A percentile compares a stretch with the other conserved stretches of the same genome.
phyloP scores from a whole-genome alignment of 2,113 vertebrate genomes.

The Dolichotis patagonum region DNA sequence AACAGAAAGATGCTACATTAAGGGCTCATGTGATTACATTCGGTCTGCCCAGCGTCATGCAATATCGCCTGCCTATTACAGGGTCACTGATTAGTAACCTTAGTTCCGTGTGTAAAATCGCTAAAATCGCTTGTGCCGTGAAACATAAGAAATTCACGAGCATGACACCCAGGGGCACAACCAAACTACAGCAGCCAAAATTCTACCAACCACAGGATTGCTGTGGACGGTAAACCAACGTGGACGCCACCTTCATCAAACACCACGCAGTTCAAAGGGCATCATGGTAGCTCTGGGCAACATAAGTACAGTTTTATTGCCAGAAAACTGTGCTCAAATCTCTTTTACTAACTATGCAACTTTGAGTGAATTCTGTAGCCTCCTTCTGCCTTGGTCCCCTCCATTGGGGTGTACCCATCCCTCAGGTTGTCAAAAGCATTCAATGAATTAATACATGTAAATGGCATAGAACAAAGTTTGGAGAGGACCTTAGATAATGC shows the following conservation, averaged over 20 bases:
- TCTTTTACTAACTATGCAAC: conserved; percentile 11
- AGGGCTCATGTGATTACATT: not conserved
- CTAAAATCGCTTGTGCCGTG: not conserved
- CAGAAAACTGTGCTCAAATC: not conserved
- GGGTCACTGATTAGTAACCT: not conserved
- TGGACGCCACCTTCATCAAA: not conserved
- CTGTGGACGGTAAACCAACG: not conserved
- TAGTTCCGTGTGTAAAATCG: not conserved
- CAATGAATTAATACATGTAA: not conserved
- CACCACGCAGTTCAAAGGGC: not conserved
- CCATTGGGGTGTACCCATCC: not conserved
- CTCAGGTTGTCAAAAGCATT: not conserved
- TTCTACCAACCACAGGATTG: not conserved
- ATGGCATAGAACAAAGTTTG: not conserved
- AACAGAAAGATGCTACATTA: not conserved
- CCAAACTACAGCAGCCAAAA: not conserved
- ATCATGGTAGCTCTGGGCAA: not conserved
- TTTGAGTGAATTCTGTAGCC: not conserved
- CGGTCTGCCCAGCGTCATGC: not conserved
- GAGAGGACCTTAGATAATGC: not conserved
- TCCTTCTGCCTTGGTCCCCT: not conserved
- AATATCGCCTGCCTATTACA: not conserved
- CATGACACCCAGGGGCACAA: not conserved
- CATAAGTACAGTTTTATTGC: not conserved
- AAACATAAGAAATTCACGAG: not conserved